Conservation (phyloP, 2,888 invertebrate genomes). For the Machimus atricapillus region DNA sequence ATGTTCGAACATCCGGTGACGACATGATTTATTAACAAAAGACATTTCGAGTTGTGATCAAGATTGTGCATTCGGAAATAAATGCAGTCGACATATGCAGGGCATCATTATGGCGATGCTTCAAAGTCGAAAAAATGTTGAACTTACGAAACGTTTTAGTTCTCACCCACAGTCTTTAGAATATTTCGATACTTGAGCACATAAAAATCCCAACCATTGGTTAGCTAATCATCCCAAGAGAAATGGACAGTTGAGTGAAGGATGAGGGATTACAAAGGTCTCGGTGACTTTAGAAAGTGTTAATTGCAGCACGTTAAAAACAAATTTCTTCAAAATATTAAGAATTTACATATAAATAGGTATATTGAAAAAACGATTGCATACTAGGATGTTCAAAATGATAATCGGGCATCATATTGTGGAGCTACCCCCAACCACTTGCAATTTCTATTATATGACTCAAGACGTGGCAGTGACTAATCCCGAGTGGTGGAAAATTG, state of each 20-base stretch:
- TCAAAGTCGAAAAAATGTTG: not conserved
- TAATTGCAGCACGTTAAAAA: not conserved
- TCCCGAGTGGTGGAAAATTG: not conserved
- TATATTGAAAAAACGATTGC: not conserved
- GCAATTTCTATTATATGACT: not conserved
- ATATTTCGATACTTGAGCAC: not conserved
- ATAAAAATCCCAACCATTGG: not conserved
- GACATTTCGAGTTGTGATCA: not conserved
- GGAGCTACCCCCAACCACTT: not conserved
- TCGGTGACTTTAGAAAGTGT: not conserved
- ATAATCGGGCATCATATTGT: not conserved
- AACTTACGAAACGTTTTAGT: not conserved
- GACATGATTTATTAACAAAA: conserved; percentile 11
- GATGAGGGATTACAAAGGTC: not conserved
- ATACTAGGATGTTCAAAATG: not conserved
- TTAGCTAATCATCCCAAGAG: not conserved
- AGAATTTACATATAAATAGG: not conserved
- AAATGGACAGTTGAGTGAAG: not conserved
- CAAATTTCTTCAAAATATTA: not conserved
- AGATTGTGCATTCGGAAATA: conserved; percentile 9
- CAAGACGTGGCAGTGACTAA: conserved; percentile 6
- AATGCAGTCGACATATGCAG: not conserved
- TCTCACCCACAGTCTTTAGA: not conserved
- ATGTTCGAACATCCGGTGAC: not conserved
- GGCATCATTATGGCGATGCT: not conserved